A percentile compares a stretch with the other conserved stretches of the same genome.
These are phyloP conservation scores for Pterostichus niger DNA, from an alignment of 2,888 invertebrate genomes.

Conservation along the genomic window DNA sequence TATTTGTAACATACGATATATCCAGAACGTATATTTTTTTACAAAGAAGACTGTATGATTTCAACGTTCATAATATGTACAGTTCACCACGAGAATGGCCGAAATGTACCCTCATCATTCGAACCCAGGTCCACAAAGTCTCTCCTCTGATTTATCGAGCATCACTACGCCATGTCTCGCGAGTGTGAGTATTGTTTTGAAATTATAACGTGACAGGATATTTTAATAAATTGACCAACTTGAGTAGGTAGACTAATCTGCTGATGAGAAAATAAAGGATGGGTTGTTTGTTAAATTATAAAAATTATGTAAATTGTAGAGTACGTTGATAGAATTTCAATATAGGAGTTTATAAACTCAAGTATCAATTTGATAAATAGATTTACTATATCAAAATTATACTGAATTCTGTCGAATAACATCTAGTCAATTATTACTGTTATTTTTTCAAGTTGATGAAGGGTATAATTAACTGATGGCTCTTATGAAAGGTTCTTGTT, in stretches of 20 bases:
- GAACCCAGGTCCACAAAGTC: background rate
- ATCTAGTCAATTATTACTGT: slow-evolving; percentile 15
- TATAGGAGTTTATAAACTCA: slow-evolving; percentile 2
- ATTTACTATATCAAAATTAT: slow-evolving; percentile 30
- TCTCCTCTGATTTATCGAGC: slow-evolving; percentile 24
- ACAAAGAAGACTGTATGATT: too few species aligned
- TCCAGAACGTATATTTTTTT: too few species aligned
- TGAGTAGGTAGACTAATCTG: slow-evolving; percentile 20
- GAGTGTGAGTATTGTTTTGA: slow-evolving; percentile 40
- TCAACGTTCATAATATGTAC: too few species aligned
- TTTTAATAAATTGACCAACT: slow-evolving; percentile 37
- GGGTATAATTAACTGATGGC: slow-evolving; percentile 20
- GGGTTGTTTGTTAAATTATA: slow-evolving; percentile 32
- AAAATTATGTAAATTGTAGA: slow-evolving; percentile 54
- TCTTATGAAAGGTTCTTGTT: background rate
- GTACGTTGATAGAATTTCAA: slow-evolving; percentile 33
- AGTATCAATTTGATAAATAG: slow-evolving; percentile 49
- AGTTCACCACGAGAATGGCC: too few species aligned
- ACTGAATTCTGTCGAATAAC: slow-evolving; percentile 14
- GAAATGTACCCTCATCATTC: too few species aligned
- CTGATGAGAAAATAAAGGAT: slow-evolving; percentile 35
- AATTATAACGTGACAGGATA: slow-evolving; percentile 43
- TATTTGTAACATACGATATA: too few species aligned
- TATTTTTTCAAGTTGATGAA: background rate
- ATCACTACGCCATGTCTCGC: background rate